phyloP scores from a whole-genome alignment of 2,797 vertebrate species.

The Coccyzus lansbergi region DNA sequence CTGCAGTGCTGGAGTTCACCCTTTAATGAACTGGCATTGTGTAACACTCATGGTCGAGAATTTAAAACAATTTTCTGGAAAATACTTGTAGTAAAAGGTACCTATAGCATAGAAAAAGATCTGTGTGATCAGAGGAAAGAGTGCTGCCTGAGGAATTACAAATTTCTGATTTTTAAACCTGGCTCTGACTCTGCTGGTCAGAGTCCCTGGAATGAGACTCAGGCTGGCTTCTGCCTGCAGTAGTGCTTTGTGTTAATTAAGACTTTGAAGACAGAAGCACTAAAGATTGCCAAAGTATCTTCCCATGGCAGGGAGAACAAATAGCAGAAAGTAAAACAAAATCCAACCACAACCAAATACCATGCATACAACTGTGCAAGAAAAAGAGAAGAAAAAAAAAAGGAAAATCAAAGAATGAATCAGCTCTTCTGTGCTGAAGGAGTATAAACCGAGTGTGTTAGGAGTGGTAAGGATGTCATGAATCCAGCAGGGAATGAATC shows the following conservation, averaged over 20 bases:
- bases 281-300: neutral
- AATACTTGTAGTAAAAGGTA: neutral
- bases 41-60: neutral
- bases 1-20: neutral
- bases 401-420: neutral
- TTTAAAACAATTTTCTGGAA: neutral
- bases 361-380: accelerated
- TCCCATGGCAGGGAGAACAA: neutral
- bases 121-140: neutral
- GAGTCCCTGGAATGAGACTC: neutral
- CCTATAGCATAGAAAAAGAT: neutral
- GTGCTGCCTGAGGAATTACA: neutral
- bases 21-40: slow-evolving; percentile 26
- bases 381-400: neutral
- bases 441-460: neutral
- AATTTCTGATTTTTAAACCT: neutral
- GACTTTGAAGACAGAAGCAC: neutral
- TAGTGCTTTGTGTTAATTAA: neutral
- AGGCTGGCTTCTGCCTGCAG: neutral
- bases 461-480: neutral
- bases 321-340: neutral
- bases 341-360: neutral
- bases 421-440: neutral
- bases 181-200: neutral
- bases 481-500: neutral